Percentiles rank a stretch among this genome's conserved stretches.
Conservation (phyloP, 2,113 vertebrate species). For the Kryptolebias marmoratus region DNA sequence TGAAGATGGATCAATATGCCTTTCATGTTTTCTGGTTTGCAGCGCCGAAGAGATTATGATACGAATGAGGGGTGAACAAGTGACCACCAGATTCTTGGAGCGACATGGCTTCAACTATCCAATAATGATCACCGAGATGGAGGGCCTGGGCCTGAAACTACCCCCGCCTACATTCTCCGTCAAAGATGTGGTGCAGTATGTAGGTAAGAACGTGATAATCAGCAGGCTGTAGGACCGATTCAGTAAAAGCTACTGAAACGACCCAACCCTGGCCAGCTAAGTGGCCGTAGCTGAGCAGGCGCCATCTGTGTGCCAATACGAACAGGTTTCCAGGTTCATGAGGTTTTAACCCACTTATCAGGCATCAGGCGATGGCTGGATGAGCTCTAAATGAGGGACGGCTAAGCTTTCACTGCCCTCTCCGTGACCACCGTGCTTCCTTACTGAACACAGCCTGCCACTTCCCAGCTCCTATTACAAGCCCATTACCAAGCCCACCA, state of each 20-base stretch:
- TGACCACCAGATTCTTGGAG: conserved; percentile 93
- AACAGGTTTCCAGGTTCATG: conserved; percentile 65
- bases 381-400: conserved; percentile 56
- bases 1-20: neutral
- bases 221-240: neutral
- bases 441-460: conserved; percentile 55
- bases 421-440: conserved; percentile 51
- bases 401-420: conserved; percentile 65
- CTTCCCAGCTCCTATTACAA: conserved; percentile 76
- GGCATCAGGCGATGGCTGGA: conserved; percentile 61
- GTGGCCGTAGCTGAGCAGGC: conserved; percentile 48
- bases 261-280: conserved; percentile 41
- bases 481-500: conserved; percentile 58
- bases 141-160: conserved; percentile 92
- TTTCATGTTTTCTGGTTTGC: conserved; percentile 12
- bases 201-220: conserved; percentile 85
- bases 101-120: conserved; percentile 93
- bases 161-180: conserved; percentile 90
- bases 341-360: conserved; percentile 72
- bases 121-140: conserved; percentile 89
- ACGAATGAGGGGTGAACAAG: conserved; percentile 91
- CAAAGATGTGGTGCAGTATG: conserved; percentile 93
- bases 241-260: conserved; percentile 45
- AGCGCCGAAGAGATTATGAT: conserved; percentile 93
- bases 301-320: conserved; percentile 65